These are phyloP conservation scores for Papilio glaucus DNA, from an alignment of 1,140 invertebrate genomes.

Conservation along the genomic window DNA sequence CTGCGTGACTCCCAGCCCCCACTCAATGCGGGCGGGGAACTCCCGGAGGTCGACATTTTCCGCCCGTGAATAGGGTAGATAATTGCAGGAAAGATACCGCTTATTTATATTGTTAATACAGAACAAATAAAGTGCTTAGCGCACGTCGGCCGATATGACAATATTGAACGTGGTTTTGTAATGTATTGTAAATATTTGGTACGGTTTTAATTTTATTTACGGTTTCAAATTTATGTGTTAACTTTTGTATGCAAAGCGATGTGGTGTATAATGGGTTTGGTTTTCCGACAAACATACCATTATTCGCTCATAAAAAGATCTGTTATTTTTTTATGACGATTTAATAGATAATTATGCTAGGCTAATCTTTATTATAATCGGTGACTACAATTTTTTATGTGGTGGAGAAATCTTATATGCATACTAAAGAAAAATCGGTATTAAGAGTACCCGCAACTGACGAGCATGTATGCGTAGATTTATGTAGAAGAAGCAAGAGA, in stretches of 20 bases:
- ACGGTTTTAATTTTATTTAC: constrained; percentile 21
- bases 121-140: constrained; percentile 45
- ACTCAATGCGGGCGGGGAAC: constrained; percentile 41
- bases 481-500: too few species aligned
- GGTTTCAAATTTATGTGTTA: constrained; percentile 17
- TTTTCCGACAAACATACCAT: too few species aligned
- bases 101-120: constrained; percentile 50
- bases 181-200: constrained; percentile 30
- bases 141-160: constrained; percentile 7
- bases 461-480: too few species aligned
- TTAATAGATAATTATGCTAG: too few species aligned
- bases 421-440: too few species aligned
- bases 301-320: too few species aligned
- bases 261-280: too few species aligned
- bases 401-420: too few species aligned
- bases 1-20: constrained; percentile 28
- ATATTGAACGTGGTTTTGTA: constrained; percentile 14
- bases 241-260: not conserved
- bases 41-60: constrained; percentile 62
- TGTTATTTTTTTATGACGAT: too few species aligned
- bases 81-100: constrained; percentile 63
- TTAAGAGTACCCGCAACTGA: too few species aligned
- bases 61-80: constrained; percentile 59
- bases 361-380: too few species aligned
- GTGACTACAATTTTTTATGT: too few species aligned